Base-by-base conservation (phyloP, 2,113 vertebrate genomes). In the Ptyas mucosa region DNA sequence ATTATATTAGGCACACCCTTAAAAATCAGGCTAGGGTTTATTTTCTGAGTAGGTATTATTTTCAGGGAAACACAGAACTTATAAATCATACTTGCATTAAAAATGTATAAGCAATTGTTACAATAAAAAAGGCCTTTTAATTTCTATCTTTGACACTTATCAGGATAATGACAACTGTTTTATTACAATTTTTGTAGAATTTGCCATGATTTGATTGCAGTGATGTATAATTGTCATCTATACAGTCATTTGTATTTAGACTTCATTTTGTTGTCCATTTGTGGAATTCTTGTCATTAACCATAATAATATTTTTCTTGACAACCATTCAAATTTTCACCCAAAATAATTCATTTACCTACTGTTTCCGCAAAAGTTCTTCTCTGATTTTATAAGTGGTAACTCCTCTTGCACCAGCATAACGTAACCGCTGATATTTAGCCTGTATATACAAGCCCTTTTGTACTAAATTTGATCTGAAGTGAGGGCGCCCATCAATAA, bases 391-490 rank as follows among this genome's bases (percentile, higher is more conserved):
- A 93, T 96, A 97, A 95, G 97, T 97, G 94, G 97, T 93, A 97
- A 97, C 98, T 96, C 97, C 97, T 94, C 95, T 97, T 93, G 96
- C 94, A 89, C 97, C 97, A 95, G 96, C 93, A 92, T 97, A 98
- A 94, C 97, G 97, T 89, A 98, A 96, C 89, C 97, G 95, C 94
- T 98, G 98, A 95, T 98, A 98, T 96, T 98, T 98, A 64, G 97
- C 97, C 94, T 98, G 97, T 96, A 98, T 98, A 85, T 96, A 97
- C 89, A 97, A 96, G 94, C 97, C 97, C 96, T 97, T 98, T 95
- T 97, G 97, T 91, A 98, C 96, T 91, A 98, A 97, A 95, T 95
- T 96, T 86, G 97, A 98, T 95, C 95, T 98, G 92, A 95, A 96
- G 90, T 96, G 96, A 91, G 96, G 89, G 89, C 92, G 97, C 57